Evolutionary conservation across 1,140 invertebrate genomes (phyloP).

Genomic region (Orius insidiosus): DNA sequence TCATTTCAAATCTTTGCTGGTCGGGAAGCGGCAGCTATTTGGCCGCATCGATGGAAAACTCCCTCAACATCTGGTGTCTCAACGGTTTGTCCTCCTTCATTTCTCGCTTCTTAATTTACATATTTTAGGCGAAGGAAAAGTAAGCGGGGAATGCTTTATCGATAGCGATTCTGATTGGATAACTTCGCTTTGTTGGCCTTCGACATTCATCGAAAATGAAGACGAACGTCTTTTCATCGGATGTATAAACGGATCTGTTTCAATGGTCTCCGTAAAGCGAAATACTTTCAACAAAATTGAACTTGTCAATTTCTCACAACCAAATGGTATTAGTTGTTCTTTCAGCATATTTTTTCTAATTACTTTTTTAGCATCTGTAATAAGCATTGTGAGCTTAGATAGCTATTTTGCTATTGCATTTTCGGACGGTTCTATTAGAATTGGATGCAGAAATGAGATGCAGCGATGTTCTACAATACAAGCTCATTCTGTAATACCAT

Average conservation of each 20-base stretch:
- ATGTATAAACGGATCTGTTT: conserved; percentile 31
- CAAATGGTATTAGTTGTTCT: conserved; percentile 27
- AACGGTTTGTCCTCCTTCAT: conserved; percentile 22
- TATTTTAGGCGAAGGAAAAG: conserved; percentile 12
- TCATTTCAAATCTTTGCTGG: conserved; percentile 34
- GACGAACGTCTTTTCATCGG: conserved; percentile 34
- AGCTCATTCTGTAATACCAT: conserved; percentile 30
- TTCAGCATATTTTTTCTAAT: conserved; percentile 3
- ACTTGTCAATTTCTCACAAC: conserved; percentile 28
- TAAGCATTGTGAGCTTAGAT: conserved; percentile 33
- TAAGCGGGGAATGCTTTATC: conserved; percentile 22
- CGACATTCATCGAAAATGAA: conserved; percentile 23
- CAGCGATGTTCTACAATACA: conserved; percentile 26
- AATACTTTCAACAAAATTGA: conserved; percentile 24
- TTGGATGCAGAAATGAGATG: conserved; percentile 28
- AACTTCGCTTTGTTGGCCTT: conserved; percentile 33
- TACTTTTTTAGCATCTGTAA: conserved; percentile 31
- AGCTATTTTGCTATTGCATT: conserved; percentile 36
- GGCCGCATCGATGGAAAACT: conserved; percentile 36
- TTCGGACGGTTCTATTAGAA: conserved; percentile 35
- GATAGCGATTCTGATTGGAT: conserved; percentile 30
- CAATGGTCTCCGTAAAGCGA: conserved; percentile 22
- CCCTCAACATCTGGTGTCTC: conserved; percentile 34
- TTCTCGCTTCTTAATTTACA: neutral
- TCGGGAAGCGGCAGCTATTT: conserved; percentile 34